Conservation (phyloP, 2,888 invertebrate genomes). For the Ophion obscuratus region DNA sequence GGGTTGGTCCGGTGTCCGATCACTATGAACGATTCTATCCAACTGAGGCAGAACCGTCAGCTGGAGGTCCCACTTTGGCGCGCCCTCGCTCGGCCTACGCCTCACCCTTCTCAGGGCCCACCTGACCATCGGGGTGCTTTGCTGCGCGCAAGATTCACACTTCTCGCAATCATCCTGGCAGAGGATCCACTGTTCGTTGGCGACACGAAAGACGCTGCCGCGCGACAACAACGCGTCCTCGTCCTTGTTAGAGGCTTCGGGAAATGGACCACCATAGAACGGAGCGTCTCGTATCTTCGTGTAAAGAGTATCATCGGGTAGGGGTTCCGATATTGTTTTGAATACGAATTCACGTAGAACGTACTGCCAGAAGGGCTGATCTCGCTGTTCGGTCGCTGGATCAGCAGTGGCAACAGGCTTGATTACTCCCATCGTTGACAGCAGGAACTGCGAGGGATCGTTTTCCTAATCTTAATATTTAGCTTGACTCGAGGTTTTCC, state of each 20-base stretch:
- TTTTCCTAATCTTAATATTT: background rate
- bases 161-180: slow-evolving; percentile 75
- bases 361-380: slow-evolving; percentile 74
- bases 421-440: slow-evolving; percentile 28
- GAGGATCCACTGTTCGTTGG: slow-evolving; percentile 74
- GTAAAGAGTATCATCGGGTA: slow-evolving; percentile 71
- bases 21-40: slow-evolving; percentile 68
- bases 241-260: slow-evolving; percentile 43
- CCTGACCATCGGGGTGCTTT: slow-evolving; percentile 69
- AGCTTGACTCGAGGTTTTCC: background rate
- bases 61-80: slow-evolving; percentile 73
- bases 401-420: slow-evolving; percentile 23
- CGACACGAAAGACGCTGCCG: slow-evolving; percentile 74
- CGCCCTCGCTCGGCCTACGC: slow-evolving; percentile 53
- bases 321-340: slow-evolving; percentile 75
- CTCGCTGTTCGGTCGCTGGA: slow-evolving; percentile 14
- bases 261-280: slow-evolving; percentile 73
- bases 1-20: slow-evolving; percentile 62
- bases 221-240: slow-evolving; percentile 71
- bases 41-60: slow-evolving; percentile 75
- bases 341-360: slow-evolving; percentile 77
- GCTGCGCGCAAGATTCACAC: slow-evolving; percentile 72
- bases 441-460: slow-evolving; percentile 40
- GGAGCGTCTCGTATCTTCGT: slow-evolving; percentile 74
- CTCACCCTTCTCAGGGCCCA: slow-evolving; percentile 73